Percentiles rank a stretch among this genome's conserved stretches.
phyloP scores from a whole-genome alignment of 2,888 invertebrate species.

The Deroplatys truncata region DNA sequence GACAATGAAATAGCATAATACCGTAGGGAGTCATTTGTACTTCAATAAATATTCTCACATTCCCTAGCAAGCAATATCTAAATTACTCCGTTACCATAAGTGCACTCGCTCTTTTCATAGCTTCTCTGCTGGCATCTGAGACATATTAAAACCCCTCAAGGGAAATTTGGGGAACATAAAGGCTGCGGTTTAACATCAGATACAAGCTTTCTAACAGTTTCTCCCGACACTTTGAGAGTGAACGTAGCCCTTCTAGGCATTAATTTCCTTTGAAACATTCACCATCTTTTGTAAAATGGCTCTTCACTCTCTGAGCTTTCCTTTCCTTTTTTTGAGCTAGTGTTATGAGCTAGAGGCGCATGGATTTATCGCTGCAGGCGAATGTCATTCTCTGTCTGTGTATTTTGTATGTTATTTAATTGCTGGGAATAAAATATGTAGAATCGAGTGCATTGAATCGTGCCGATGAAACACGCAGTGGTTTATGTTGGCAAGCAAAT shows the following conservation, averaged over 20 bases:
- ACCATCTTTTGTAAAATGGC: neutral
- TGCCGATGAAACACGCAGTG: too few relatives aligned
- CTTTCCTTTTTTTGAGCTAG: too few relatives aligned
- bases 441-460: too few relatives aligned
- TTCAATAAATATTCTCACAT: neutral
- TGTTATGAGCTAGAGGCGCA: too few relatives aligned
- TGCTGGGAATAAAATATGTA: too few relatives aligned
- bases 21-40: neutral
- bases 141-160: neutral
- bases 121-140: neutral
- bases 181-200: neutral
- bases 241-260: neutral
- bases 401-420: too few relatives aligned
- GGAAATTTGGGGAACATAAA: neutral
- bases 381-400: too few relatives aligned
- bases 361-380: too few relatives aligned
- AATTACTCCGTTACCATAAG: neutral
- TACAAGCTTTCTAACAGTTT: neutral
- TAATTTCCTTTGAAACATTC: neutral
- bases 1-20: neutral
- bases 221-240: neutral
- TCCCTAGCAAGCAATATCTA: neutral
- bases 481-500: too few relatives aligned
- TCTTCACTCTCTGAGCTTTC: neutral
- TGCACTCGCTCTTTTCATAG: too few relatives aligned